Evolutionary conservation across 1,140 invertebrate species (phyloP), one percentile per base, ranked within the genome.

Genomic region (Neodiprion lecontei): DNA sequence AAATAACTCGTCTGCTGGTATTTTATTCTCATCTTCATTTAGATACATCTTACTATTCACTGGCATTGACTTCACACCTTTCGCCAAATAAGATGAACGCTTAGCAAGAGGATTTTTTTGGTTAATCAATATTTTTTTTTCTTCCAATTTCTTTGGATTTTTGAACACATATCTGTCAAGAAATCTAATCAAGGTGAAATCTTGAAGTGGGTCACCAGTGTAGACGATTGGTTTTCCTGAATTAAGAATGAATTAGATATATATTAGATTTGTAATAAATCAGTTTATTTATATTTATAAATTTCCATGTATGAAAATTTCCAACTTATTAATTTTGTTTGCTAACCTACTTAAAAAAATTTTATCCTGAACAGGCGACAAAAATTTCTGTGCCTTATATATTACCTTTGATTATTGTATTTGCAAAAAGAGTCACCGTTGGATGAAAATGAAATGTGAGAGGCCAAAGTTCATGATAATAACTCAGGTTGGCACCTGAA

Each of bases 81-180:
- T 89, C 5, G 94, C 91, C 77, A 82, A 84, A 85, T 92, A 93
- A 75, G 91, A 90, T 78, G 91, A 90, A 67, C 92, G 74, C 68
- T 81, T 79, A 9, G 85, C 82, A 5, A 88, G 70, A 7, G 86
- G 87, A 78, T 86, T 85, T 10, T 82, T 83, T 9, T 79, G 85
- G 23, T 81, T 88, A 7, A 79, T 75, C 23, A 84, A 48, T 83
- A 82, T 21, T 82, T 82, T 73, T 80, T 82, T 77, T 28, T 87
- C 84, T 81, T 88, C 87, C 1, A 90, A 73, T 76, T 93, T 94
- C 86, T 99, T 99, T 0, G 98, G 97, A 90, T 99, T 99, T 86
- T 98, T 96, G 82, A 97, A 99, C 1, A 97, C 96, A 87, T 98
- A 99, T 73, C 97, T 90, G 83, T 99, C 97, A 11, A 99, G 88